A percentile compares a stretch with the other conserved stretches of the same genome.
These are phyloP conservation scores for Polia nebulosa DNA, from an alignment of 2,888 invertebrate genomes.

Conservation along the genomic window DNA sequence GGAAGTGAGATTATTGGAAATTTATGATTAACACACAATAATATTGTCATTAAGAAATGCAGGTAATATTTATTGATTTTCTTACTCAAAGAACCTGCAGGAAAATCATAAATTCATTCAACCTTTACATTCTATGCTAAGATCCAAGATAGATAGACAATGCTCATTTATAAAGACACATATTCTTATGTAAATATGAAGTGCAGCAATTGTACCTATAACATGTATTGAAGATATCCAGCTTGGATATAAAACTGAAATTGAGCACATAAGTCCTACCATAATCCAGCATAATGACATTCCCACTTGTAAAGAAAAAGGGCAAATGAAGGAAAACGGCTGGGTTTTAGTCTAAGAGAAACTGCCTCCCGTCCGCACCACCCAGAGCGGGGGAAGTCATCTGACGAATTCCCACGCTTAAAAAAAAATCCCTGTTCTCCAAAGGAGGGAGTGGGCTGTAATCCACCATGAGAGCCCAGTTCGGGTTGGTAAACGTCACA, in stretches of 20 bases:
- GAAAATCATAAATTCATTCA: constrained; percentile 24
- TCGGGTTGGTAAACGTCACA: not conserved
- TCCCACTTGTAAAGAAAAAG: too few species aligned
- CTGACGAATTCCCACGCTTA: too few species aligned
- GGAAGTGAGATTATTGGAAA: constrained; percentile 70
- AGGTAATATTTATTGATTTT: constrained; percentile 26
- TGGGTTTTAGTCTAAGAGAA: too few species aligned
- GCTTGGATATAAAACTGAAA: not conserved
- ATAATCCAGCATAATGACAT: not conserved
- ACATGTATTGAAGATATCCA: not conserved
- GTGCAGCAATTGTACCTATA: constrained; percentile 49
- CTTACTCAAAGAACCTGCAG: not conserved
- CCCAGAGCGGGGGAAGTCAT: too few species aligned
- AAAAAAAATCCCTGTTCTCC: too few species aligned
- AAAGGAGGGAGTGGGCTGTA: not conserved
- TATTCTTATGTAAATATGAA: constrained; percentile 41
- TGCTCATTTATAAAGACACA: constrained; percentile 60
- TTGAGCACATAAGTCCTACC: not conserved
- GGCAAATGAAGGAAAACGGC: too few species aligned
- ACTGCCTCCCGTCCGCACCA: too few species aligned
- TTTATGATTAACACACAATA: constrained; percentile 53
- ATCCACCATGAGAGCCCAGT: not conserved
- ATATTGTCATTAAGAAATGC: constrained; percentile 42
- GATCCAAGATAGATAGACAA: constrained; percentile 43
- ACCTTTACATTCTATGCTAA: constrained; percentile 20